Evolutionary conservation across 2,888 invertebrate genomes (phyloP), one percentile per base, ranked within the genome.

Genomic region (Drosophila paramelanica): DNA sequence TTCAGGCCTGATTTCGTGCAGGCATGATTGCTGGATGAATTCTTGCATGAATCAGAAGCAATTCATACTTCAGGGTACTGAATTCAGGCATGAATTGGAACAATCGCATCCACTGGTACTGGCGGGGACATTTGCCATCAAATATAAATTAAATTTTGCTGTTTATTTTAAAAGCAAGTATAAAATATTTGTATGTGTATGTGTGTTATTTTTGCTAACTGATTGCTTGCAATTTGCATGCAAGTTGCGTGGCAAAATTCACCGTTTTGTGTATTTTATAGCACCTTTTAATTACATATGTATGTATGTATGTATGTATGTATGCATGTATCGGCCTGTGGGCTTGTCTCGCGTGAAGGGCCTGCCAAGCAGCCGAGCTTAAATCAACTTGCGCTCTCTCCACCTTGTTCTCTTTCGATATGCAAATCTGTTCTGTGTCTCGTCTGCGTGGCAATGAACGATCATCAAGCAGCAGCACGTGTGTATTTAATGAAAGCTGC

Each of bases 161-260:
- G 36, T 69, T 51, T 51, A 36, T 56, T 56, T 39, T 47, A 41
- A 33, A 47, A 46, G 20, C 33, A 14, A 31, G 38, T 57, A 11
- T n/a, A 52, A 62, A 31, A 20, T 50, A 10, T 45, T 14, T 42
- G 8, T 23, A 17, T 70, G n/a, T 36, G 23, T 56, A 25, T 20
- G n/a, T 50, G 31, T 73, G 61, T 56, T 69, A 59, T 68, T 74
- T 69, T 60, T 66, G 68, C 72, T 71, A 81, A 80, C 78, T 86
- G 73, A 86, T 88, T 88, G 81, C 72, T 62, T 74, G 83, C 80
- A 76, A 88, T 89, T 82, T 79, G 60, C 70, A 88, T 85, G 88
- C 82, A 69, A 58, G 57, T 39, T 51, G 65, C 57, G 64, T 55
- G 25, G 33, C 66, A 67, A 66, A 73, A 74, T 69, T 49, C 74